Conservation (phyloP, 2,797 vertebrate genomes). For the Knipowitschia caucasica region DNA sequence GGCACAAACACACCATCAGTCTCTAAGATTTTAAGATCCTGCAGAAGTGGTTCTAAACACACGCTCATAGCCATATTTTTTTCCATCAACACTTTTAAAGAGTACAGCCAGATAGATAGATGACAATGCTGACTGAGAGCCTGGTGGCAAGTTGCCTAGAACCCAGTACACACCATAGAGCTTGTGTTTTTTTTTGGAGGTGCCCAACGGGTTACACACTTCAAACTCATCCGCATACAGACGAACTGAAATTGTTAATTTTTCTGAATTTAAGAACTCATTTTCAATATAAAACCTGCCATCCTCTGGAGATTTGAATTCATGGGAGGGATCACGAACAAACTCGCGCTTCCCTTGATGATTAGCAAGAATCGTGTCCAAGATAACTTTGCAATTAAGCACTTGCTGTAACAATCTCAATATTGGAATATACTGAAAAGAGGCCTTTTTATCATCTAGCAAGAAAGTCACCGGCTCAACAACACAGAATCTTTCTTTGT, state of each 20-base stretch:
- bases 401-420: conserved; percentile 17
- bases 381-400: conserved; percentile 7
- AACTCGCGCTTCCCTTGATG: background rate
- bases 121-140: too few relatives aligned
- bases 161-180: background rate
- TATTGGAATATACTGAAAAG: conserved; percentile 30
- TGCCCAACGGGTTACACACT: background rate
- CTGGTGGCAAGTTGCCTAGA: background rate
- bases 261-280: conserved; percentile 4
- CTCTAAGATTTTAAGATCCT: conserved; percentile 12
- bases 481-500: conserved; percentile 2
- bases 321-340: background rate
- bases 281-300: conserved; percentile 13
- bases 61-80: conserved; percentile 20
- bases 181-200: conserved; percentile 8
- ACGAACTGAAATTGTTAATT: background rate
- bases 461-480: conserved; percentile 25
- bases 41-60: conserved; percentile 16
- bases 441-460: conserved; percentile 20
- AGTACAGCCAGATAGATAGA: conserved; percentile 11
- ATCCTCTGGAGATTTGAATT: conserved; percentile 5
- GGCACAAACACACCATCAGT: conserved; percentile 12
- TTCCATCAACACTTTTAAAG: conserved; percentile 10
- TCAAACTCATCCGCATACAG: conserved; percentile 5
- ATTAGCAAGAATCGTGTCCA: conserved; percentile 12